Evolutionary conservation across 2,113 vertebrate species (phyloP), one percentile per base, ranked within the genome.

Genomic region (Anguilla japonica): DNA sequence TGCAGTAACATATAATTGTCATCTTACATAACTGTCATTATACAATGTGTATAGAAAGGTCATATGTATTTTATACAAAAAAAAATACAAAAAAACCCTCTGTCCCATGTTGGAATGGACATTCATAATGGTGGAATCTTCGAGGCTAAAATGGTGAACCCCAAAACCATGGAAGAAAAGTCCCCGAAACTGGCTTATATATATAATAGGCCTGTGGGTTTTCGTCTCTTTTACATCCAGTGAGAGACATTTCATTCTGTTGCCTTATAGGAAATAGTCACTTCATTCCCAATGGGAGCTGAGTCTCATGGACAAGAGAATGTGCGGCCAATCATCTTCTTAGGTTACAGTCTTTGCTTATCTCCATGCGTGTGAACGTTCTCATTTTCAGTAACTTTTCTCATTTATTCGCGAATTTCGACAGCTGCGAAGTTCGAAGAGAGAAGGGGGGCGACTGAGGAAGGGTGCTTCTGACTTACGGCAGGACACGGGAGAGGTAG

Each of bases 1-100:
- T 29, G 81, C 71, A 87, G 29, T 87, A 87, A 82, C 78, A 84
- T 88, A 82, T 29, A 34, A 89, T n/a, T 79, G 82, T 34, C 34
- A 84, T 85, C 81, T 89, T 90, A 92, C 57, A 80, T 83, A 75
- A 63, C 82, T 87, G 90, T 91, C 85, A 93, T 87, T 92, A 93
- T 84, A 94, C 95, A 94, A 95, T 93, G 94, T 91, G 94, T 78
- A 82, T 85, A 87, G 60, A 88, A 50, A 94, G 94, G 93, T 57
- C 57, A 85, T 83, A 81, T 83, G 84, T 56, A 39, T 34, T 75
- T 11, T 20, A 87, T 8, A 87, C 41, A 46, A 57, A 53, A 16
- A 82, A 29, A 57, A 75, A 53, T 50, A 82, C 43, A 46, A 46
- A 29, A 53, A 34, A 57, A 87, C 79, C 80, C 80, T 39, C 40